These are phyloP conservation scores for Eublepharis macularius DNA, from an alignment of 2,113 vertebrate species.

Conservation along the genomic window DNA sequence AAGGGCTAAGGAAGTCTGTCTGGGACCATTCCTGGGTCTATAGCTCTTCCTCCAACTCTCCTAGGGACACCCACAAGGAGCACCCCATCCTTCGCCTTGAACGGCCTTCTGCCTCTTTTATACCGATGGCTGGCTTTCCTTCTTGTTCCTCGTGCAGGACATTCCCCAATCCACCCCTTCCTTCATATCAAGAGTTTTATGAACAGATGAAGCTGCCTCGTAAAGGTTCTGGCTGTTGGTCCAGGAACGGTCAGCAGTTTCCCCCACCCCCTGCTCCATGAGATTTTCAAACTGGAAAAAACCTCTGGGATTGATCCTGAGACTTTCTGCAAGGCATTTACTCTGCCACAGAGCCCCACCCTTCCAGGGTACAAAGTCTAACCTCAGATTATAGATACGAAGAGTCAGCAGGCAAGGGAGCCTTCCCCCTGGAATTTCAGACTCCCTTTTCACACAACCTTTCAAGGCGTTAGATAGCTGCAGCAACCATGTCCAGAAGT, in stretches of 20 bases:
- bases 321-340: too few relatives aligned
- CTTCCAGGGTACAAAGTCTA: neutral
- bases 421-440: neutral
- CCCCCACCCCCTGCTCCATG: too few relatives aligned
- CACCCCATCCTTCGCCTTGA: neutral
- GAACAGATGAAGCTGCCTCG: too few relatives aligned
- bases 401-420: neutral
- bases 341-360: too few relatives aligned
- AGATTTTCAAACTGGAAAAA: too few relatives aligned
- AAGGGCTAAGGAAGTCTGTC: too few relatives aligned
- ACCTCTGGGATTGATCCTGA: too few relatives aligned
- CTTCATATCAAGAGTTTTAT: neutral
- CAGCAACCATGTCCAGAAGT: neutral
- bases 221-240: too few relatives aligned
- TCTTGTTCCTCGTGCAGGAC: neutral
- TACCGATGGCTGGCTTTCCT: neutral
- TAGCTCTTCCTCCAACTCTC: neutral
- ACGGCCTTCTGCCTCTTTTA: neutral
- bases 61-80: neutral
- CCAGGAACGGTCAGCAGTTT: too few relatives aligned
- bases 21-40: too few relatives aligned
- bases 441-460: too few relatives aligned
- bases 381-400: too few relatives aligned
- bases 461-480: neutral
- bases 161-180: neutral